Evolutionary conservation across 2,888 invertebrate genomes (phyloP), one percentile per base, ranked within the genome.

Genomic region (Priocnemis perturbator): DNA sequence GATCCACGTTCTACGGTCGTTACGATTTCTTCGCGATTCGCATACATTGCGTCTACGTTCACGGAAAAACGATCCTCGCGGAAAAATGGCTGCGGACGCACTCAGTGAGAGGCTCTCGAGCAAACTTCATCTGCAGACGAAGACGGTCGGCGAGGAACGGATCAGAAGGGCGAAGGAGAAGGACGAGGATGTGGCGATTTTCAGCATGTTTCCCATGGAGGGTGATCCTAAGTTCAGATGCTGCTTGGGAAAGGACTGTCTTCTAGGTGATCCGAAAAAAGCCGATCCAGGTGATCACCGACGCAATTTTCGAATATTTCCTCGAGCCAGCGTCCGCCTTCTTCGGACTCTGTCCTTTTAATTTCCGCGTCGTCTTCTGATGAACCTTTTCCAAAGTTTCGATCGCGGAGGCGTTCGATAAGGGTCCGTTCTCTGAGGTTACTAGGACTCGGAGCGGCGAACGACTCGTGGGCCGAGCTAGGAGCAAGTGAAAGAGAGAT

Each of bases 131-230:
- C 91, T 96, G 87, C 93, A 93, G 78, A 94, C 94, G 60, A 95
- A 95, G 91, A 95, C 94, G 47, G 94, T 95, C 61, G 95, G 95
- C n/a, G 94, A 94, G 84, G 95, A 96, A 17, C 91, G 95, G 87
- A 95, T 96, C 85, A 92, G 93, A 81, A 92, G 93, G 86, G 95
- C 96, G 73, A 92, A 93, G 90, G 95, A 95, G 83, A 93, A 93
- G 87, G 95, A 96, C 89, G 96, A 96, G 90, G 97, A 97, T 90
- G 93, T 96, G 71, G 96, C 96, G 63, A 93, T 97, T 82, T 90
- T 96, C 82, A 95, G 96, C 77, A 95, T 96, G 94, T 95, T 96
- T 85, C 91, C 96, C 71, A 94, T 96, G 56, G 93, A 93, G 83
- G 94, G 93, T 85, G 94, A 94, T 86, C 92, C 93, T 84, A 87